A percentile compares a stretch with the other conserved stretches of the same genome.
These are phyloP conservation scores for Uropetala carovei DNA, from an alignment of 2,888 invertebrate species.

Conservation along the genomic window DNA sequence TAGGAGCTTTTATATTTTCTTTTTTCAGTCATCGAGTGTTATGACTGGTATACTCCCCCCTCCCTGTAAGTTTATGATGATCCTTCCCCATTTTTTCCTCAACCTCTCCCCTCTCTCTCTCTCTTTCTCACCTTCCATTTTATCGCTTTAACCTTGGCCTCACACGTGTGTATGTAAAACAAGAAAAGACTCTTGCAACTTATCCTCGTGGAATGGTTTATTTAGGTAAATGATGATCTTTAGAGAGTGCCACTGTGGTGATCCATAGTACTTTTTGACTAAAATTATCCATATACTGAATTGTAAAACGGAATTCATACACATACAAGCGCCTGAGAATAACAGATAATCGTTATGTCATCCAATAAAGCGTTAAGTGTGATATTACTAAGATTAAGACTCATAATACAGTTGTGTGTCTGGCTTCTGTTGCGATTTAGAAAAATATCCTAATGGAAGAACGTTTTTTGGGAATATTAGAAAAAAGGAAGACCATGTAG, in stretches of 20 bases:
- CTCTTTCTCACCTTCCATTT: not conserved
- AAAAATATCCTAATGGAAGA: not conserved
- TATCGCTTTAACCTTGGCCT: conserved; percentile 23
- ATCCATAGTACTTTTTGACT: conserved; percentile 11
- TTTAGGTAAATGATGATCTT: conserved; percentile 12
- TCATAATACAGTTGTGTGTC: not conserved
- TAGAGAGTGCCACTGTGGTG: conserved; percentile 12
- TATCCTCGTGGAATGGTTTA: conserved; percentile 13
- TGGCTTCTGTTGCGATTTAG: not conserved
- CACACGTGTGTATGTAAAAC: not conserved
- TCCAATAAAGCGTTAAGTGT: not conserved
- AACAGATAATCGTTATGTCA: not conserved
- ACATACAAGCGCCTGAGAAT: not conserved
- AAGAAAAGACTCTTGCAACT: not conserved
- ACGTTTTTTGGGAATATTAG: too few species aligned
- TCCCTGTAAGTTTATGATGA: not conserved
- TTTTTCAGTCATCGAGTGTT: not conserved
- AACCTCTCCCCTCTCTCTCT: too few species aligned
- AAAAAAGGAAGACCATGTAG: too few species aligned
- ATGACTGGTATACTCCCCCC: not conserved
- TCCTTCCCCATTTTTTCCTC: not conserved
- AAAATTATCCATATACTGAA: not conserved
- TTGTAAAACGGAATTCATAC: not conserved
- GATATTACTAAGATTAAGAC: conserved; percentile 15
- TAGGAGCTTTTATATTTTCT: conserved; percentile 38